Evolutionary conservation across 1,140 invertebrate species (phyloP).

Genomic region (Ladona fulva): DNA sequence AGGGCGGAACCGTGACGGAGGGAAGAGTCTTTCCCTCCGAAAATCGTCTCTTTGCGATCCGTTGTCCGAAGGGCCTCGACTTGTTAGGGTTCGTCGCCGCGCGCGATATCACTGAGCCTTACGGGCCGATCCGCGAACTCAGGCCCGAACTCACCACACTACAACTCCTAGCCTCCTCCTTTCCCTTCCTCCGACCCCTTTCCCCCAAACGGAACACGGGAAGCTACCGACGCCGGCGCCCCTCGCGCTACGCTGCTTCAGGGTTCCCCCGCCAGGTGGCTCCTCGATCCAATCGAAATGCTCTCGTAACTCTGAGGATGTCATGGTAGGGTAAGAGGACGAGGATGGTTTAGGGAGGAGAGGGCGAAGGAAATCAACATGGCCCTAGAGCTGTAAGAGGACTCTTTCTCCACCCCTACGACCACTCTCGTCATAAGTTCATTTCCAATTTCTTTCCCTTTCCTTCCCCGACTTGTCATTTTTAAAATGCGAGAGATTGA

Average conservation of each 20-base stretch:
- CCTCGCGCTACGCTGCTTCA: background rate
- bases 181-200: background rate
- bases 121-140: background rate
- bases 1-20: background rate
- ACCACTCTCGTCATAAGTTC: no score
- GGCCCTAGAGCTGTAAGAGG: no score
- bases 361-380: no score
- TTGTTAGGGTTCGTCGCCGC: background rate
- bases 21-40: background rate
- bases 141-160: background rate
- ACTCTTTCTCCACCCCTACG: no score
- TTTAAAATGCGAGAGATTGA: no score
- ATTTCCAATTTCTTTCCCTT: no score
- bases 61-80: no score
- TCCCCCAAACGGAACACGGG: background rate
- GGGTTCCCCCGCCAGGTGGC: background rate
- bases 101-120: background rate
- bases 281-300: background rate
- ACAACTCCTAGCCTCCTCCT: background rate
- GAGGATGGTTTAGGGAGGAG: no score
- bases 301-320: background rate
- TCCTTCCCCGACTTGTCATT: no score
- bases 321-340: no score
- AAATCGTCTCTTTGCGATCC: background rate
- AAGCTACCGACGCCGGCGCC: background rate